A percentile compares a stretch with the other conserved stretches of the same genome.
phyloP scores from a whole-genome alignment of 2,113 vertebrate species.

The Larimichthys crocea region DNA sequence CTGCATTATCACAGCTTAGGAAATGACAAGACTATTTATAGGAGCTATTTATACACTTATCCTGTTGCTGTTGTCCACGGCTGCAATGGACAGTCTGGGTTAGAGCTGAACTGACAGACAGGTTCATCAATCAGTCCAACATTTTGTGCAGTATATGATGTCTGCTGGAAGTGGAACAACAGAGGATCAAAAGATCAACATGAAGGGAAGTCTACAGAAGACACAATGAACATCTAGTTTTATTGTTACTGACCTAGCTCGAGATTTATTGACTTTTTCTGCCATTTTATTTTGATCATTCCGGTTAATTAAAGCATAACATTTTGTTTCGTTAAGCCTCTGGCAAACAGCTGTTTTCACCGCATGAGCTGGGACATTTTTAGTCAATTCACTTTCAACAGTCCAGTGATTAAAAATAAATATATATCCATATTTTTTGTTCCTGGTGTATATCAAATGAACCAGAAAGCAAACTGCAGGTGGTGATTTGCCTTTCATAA shows the following conservation, averaged over 20 bases:
- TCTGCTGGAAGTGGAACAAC: neutral
- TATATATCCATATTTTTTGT: conserved; percentile 25
- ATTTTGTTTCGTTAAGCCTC: neutral
- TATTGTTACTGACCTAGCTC: neutral
- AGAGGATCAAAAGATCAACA: neutral
- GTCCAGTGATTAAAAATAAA: conserved; percentile 1
- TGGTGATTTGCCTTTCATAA: conserved; percentile 29
- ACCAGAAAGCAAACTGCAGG: conserved; percentile 17
- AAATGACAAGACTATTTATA: conserved; percentile 78
- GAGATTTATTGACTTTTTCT: neutral
- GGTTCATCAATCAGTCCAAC: conserved; percentile 40
- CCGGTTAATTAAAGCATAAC: conserved; percentile 18
- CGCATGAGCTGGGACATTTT: conserved; percentile 9
- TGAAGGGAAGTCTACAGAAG: neutral
- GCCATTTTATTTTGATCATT: neutral
- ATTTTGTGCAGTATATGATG: neutral
- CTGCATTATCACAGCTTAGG: conserved; percentile 70
- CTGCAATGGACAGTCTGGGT: conserved; percentile 9
- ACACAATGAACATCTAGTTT: neutral
- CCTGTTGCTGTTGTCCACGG: conserved; percentile 37
- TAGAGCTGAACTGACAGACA: conserved; percentile 29
- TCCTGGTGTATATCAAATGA: conserved; percentile 10
- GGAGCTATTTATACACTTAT: conserved; percentile 74
- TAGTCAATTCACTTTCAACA: conserved; percentile 8
- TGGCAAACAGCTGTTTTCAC: conserved; percentile 13